Base-by-base conservation (phyloP, 1,140 invertebrate species). In the Tachypleus tridentatus region DNA sequence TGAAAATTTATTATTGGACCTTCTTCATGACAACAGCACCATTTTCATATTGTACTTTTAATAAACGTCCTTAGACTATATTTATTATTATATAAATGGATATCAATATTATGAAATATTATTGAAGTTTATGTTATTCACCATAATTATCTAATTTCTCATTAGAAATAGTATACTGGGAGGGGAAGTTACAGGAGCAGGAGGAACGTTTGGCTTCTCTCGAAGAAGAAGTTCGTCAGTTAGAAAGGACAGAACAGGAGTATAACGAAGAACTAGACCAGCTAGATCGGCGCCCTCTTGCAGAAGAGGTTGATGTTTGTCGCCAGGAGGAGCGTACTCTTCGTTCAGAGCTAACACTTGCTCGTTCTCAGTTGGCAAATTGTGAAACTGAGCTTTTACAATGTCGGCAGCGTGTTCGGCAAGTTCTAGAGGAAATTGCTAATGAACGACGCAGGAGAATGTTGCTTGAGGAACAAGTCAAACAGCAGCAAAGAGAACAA, bases 121-220 rank as follows among this genome's bases (percentile, higher is more conserved):
- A 29, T 29, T 29, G 29, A 29, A n/a, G n/a, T n/a, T n/a, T n/a
- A n/a, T 29, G 29, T 29, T 2, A 29, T 29, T 29, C 29, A 2
- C 2, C 29, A 29, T 29, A 29, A 29, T 29, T 76, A 79, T 76
- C 60, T 67, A 90, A 87, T 89, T 85, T 76, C 5, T 87, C 90
- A 80, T 85, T 88, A 64, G 91, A 95, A 83, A 92, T 95, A 70
- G 82, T 86, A 11, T 91, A 86, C 75, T 88, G 90, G 84, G 91
- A 94, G 77, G 84, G 84, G 67, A 91, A 91, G 77, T 87, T 90
- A 67, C 80, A 86, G 65, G 90, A 94, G 73, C 87, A 90, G 71
- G 85, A 90, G 71, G 82, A 88, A 73, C 86, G 93, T 74, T 82
- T 91, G 70, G 87, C 91, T 73, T 83, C 85, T 71, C 82, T 93